Conservation (phyloP, 2,888 invertebrate species). For the Tineola bisselliella region DNA sequence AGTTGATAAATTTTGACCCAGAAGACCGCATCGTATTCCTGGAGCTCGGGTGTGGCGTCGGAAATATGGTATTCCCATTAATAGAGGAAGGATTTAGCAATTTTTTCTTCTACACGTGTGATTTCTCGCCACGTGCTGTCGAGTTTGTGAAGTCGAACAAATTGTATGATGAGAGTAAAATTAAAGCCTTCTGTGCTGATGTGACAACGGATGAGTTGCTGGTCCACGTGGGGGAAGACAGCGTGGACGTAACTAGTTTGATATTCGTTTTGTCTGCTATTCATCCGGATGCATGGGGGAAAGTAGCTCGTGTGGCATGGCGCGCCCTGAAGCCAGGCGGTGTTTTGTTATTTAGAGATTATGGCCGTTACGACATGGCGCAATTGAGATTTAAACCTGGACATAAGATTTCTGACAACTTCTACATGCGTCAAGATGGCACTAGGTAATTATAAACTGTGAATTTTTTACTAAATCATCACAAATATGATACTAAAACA, state of each 20-base stretch:
- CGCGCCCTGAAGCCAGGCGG: conserved; percentile 79
- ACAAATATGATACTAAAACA: not conserved
- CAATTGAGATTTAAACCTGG: conserved; percentile 94
- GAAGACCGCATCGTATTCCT: conserved; percentile 70
- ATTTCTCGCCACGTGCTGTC: conserved; percentile 91
- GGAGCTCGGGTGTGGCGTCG: conserved; percentile 96
- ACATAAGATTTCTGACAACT: conserved; percentile 90
- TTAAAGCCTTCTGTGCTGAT: conserved; percentile 87
- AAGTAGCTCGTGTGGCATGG: conserved; percentile 72
- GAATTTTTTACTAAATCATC: too few species aligned
- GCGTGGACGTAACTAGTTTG: conserved; percentile 84
- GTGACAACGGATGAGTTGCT: conserved; percentile 77
- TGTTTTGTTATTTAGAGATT: conserved; percentile 87
- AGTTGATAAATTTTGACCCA: conserved; percentile 70
- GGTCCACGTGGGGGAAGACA: conserved; percentile 49
- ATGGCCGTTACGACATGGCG: conserved; percentile 95
- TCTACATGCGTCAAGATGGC: conserved; percentile 97
- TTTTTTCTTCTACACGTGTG: conserved; percentile 85
- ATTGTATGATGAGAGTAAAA: conserved; percentile 70
- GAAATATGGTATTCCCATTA: conserved; percentile 94
- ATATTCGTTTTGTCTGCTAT: conserved; percentile 97
- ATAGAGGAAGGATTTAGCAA: conserved; percentile 76
- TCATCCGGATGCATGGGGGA: conserved; percentile 82
- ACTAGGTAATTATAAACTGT: conserved; percentile 70
- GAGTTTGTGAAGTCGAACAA: conserved; percentile 80